Evolutionary conservation across 2,797 vertebrate genomes (phyloP).

Genomic region (Crocodylus rhombifer): DNA sequence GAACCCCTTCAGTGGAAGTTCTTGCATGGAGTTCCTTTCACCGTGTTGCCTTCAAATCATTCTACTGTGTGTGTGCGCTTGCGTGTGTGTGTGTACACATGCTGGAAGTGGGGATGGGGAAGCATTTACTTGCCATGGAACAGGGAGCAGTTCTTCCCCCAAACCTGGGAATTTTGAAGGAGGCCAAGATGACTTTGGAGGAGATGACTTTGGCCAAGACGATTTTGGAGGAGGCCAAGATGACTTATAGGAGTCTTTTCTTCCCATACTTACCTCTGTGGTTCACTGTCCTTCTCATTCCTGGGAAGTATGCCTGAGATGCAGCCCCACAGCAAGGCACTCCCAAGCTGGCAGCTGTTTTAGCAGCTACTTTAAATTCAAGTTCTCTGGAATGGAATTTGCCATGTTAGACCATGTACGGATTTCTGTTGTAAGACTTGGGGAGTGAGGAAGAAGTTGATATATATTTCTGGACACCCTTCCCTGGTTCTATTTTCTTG

Average conservation of each 20-base stretch:
- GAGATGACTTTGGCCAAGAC: neutral
- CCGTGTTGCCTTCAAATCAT: neutral
- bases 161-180: neutral
- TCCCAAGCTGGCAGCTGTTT: neutral
- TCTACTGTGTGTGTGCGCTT: neutral
- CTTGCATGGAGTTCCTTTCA: neutral
- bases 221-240: neutral
- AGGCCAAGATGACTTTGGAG: neutral
- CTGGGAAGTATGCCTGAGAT: neutral
- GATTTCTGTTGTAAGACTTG: neutral
- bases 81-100: too few species aligned
- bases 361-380: neutral
- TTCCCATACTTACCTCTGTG: accelerated
- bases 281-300: neutral
- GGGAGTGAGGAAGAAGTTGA: neutral
- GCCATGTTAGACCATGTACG: neutral
- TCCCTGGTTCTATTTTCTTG: neutral
- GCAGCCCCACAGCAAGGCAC: neutral
- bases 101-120: neutral
- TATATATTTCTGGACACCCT: neutral
- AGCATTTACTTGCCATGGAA: neutral
- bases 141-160: neutral
- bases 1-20: neutral
- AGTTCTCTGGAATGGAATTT: neutral
- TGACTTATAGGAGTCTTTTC: neutral